Evolutionary conservation across 2,888 invertebrate species (phyloP), one percentile per base, ranked within the genome.

Genomic region (Melieria crassipennis): DNA sequence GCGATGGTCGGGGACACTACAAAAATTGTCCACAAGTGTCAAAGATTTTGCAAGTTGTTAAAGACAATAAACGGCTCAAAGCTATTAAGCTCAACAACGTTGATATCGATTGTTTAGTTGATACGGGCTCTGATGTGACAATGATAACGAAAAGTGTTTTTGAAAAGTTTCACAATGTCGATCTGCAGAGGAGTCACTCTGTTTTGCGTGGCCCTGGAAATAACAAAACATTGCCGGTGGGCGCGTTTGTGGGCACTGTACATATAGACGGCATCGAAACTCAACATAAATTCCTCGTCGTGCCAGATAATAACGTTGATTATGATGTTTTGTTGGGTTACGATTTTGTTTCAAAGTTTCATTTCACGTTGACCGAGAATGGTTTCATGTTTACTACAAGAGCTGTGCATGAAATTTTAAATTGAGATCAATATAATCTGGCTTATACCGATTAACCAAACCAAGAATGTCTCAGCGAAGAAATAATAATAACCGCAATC

Each of bases 271-370:
- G 67, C 16, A 5, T 70, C 1, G 13, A 48, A 7, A 52, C 66
- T 55, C 4, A 68, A 11, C 63, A 67, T 7, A 58, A 58, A 7
- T 65, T 71, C 55, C 7, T 65, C 1, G 68, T 72, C 2, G 65
- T 72, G 46, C 68, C 72, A n/a, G 70, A 66, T 42, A 5, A 60
- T 7, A 57, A 60, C 9, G 66, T 75, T 10, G 60, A 65, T 10
- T 50, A 65, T 45, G 66, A 68, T 9, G 72, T 48, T 30, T 43
- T 75, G 7, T 48, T 75, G n/a, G 70, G 75, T 1, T 71, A 58
- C 42, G 72, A 75, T 9, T 69, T 75, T 5, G 65, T 63, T 9
- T 30, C 43, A 48, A 47, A 72, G 7, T 70, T 70, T 55, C 9
- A 4, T 13, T 48, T 58, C 16, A 16, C 47, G 6, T 52, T 42